These are phyloP conservation scores for Axinella damicornis DNA, from an alignment of 37 sponge, comb jelly and placozoan genomes.

Conservation along the genomic window DNA sequence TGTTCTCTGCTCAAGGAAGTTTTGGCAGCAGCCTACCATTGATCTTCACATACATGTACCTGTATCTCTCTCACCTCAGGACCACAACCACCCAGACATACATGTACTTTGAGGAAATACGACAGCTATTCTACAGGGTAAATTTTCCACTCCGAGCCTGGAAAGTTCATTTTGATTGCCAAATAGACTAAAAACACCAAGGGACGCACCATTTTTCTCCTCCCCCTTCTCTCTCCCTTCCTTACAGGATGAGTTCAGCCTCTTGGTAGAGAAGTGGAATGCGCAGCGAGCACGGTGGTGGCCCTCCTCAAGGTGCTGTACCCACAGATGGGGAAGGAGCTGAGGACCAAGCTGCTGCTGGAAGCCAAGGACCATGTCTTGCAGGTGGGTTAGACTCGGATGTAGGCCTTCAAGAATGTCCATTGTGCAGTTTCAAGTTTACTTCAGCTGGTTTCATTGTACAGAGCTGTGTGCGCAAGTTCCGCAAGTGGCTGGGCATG, in stretches of 20 bases:
- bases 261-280: constrained; percentile 95
- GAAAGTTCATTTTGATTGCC: too few relatives aligned
- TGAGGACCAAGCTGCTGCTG: constrained; percentile 67
- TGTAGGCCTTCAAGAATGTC: too few relatives aligned
- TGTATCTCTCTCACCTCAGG: too few relatives aligned
- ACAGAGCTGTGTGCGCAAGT: constrained; percentile 71
- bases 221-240: neutral
- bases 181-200: too few relatives aligned
- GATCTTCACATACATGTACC: too few relatives aligned
- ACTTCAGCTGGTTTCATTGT: too few relatives aligned
- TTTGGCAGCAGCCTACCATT: too few relatives aligned
- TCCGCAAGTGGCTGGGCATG: constrained; percentile 74
- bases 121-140: constrained; percentile 86
- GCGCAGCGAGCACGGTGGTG: constrained; percentile 86
- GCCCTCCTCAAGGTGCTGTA: constrained; percentile 92
- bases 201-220: neutral
- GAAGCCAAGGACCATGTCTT: constrained; percentile 92
- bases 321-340: constrained; percentile 89
- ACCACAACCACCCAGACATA: constrained; percentile 55
- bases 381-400: constrained; percentile 78
- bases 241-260: constrained; percentile 89
- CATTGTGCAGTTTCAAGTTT: too few relatives aligned
- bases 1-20: too few relatives aligned
- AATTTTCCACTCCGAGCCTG: too few relatives aligned
- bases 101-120: constrained; percentile 93